Evolutionary conservation across 92 coral and sea anemone species (phyloP), one percentile per base, ranked within the genome.

Genomic region (Metridium senile): DNA sequence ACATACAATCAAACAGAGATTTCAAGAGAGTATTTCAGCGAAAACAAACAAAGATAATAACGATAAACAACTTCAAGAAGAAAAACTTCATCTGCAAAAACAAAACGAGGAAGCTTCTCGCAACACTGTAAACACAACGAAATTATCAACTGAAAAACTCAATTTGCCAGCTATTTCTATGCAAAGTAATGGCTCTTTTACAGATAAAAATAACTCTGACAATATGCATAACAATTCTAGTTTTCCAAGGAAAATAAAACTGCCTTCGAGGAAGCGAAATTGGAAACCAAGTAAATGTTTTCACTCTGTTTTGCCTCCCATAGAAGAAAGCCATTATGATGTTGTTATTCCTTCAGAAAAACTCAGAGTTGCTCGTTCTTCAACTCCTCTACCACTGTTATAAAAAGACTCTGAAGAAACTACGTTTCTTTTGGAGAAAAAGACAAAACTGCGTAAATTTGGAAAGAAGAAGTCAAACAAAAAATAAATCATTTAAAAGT

Each of bases 281-380:
- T 74, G 45, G 21, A 74, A 75, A 23, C 80, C 80, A 9, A 25
- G 34, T 28, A 18, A 32, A 2, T 35, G 70, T 11, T 75, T 75
- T n/a, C 51, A 75, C 46, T 25, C 62, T 34, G 22, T 68, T 62
- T 47, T 75, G 22, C 80, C 80, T 1, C 80, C 80, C 2, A 75
- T 75, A 23, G 61, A 21, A 10, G 80, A 75, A 62, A 17, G 59
- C 59, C 16, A 47, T 17, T 53, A 2, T 30, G 52, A 72, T 46
- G 46, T 9, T 13, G 65, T 32, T 26, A 47, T 13, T 26, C 10
- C 52, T 20, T 27, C 76, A 29, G 33, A 0, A 2, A 62, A 34
- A 23, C 28, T 28, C 0, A 26, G 20, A 9, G 45, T 21, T 2
- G 20, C n/a, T 53, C 76, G 76, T 57, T 2, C 78, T 33, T 10